A percentile compares a stretch with the other conserved stretches of the same genome.
These are phyloP conservation scores for Procambarus clarkii DNA, from an alignment of 1,140 invertebrate species.

Conservation along the genomic window DNA sequence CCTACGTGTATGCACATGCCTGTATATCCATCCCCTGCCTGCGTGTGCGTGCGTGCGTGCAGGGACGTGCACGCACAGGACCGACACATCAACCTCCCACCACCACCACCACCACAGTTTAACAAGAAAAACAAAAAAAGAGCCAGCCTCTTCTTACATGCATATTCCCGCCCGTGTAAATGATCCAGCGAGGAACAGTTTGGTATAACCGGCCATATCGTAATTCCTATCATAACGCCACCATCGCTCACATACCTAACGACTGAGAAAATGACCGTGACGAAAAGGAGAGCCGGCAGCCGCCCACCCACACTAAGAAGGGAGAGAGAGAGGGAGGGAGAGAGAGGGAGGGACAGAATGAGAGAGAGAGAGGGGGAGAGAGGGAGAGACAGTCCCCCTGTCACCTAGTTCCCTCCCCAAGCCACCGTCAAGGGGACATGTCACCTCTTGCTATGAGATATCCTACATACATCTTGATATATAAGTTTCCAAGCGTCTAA, in stretches of 20 bases:
- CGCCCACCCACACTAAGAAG: slow-evolving; percentile 45
- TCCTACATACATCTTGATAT: neutral
- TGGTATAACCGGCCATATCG: slow-evolving; percentile 65
- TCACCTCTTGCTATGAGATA: neutral
- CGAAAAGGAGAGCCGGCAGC: slow-evolving; percentile 29
- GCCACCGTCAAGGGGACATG: too few species aligned
- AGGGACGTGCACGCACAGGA: too few species aligned
- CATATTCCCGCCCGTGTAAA: slow-evolving; percentile 48
- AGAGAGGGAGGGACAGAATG: too few species aligned
- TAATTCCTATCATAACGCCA: slow-evolving; percentile 66
- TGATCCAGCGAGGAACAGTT: slow-evolving; percentile 35
- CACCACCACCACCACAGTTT: neutral
- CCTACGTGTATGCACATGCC: too few species aligned
- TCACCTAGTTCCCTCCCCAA: too few species aligned
- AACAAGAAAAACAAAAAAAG: too few species aligned
- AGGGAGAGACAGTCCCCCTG: too few species aligned
- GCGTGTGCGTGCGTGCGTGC: too few species aligned
- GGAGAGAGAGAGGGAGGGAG: slow-evolving; percentile 55
- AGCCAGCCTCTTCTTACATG: slow-evolving; percentile 22
- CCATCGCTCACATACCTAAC: slow-evolving; percentile 66
- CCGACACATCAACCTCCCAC: too few species aligned
- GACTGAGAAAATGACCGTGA: slow-evolving; percentile 68
- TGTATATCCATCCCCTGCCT: too few species aligned
- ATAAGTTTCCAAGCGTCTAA: neutral
- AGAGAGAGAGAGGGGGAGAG: too few species aligned